phyloP scores from a whole-genome alignment of 2,888 invertebrate genomes.

The Xestia xanthographa region DNA sequence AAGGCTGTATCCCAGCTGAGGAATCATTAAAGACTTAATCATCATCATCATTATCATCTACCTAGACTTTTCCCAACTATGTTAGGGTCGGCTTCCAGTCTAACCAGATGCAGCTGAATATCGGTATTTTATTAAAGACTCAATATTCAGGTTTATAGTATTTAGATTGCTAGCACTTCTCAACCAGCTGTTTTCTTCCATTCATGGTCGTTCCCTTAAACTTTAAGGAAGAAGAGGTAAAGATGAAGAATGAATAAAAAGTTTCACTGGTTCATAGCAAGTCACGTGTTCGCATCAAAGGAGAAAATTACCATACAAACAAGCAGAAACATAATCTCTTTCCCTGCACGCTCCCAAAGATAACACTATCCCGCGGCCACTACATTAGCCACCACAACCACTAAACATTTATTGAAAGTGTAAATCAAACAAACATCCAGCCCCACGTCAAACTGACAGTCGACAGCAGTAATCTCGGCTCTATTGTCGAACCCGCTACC shows the following conservation, averaged over 20 bases:
- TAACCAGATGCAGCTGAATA: too few relatives aligned
- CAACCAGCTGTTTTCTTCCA: conserved; percentile 9
- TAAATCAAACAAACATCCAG: conserved; percentile 65
- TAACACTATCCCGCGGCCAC: conserved; percentile 48
- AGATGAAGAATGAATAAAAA: conserved; percentile 13
- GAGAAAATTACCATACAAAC: conserved; percentile 41
- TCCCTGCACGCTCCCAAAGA: conserved; percentile 2
- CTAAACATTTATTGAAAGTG: conserved; percentile 69
- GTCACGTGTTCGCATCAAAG: not conserved
- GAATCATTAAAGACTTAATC: not conserved
- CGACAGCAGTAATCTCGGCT: conserved; percentile 85
- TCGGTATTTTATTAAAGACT: too few relatives aligned
- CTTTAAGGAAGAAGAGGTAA: not conserved
- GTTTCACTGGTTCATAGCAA: not conserved
- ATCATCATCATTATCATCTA: too few relatives aligned
- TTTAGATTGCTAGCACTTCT: not conserved
- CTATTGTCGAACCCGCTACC: conserved; percentile 84
- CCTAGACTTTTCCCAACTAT: too few relatives aligned
- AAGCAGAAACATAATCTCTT: conserved; percentile 29
- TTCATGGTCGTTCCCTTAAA: not conserved
- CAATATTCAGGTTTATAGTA: too few relatives aligned
- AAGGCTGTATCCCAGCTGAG: not conserved
- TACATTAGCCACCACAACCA: conserved; percentile 53
- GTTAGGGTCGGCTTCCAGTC: too few relatives aligned
- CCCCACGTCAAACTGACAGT: conserved; percentile 75